These are phyloP conservation scores for Coptotermes formosanus DNA, from an alignment of 1,140 invertebrate genomes.

Conservation along the genomic window DNA sequence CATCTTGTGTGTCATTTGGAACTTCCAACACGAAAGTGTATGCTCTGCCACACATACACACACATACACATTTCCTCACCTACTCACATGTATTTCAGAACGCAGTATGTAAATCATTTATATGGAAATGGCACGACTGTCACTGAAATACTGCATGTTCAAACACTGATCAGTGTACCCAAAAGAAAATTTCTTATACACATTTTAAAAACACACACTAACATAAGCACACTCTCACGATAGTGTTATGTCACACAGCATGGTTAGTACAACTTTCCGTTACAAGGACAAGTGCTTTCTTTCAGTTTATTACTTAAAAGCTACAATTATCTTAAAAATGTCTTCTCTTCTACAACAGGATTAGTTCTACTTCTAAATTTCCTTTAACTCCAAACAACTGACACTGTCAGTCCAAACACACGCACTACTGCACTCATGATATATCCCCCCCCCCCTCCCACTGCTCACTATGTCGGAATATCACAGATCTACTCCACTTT, in stretches of 20 bases:
- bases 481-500: conserved; percentile 27
- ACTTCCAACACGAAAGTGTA: not conserved
- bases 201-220: conserved; percentile 20
- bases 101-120: not conserved
- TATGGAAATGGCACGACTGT: not conserved
- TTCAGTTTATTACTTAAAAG: not conserved
- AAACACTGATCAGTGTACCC: not conserved
- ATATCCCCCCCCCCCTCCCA: not conserved
- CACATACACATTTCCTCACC: not conserved
- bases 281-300: not conserved
- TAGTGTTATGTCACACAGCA: not conserved
- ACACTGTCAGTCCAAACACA: not conserved
- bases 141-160: not conserved
- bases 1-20: conserved; percentile 10
- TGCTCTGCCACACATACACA: not conserved
- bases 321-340: conserved; percentile 13
- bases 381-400: not conserved
- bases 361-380: conserved; percentile 8
- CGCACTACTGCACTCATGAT: not conserved
- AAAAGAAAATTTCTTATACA: not conserved
- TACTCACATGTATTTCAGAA: not conserved
- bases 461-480: conserved; percentile 13
- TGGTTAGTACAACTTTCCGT: not conserved
- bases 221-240: not conserved
- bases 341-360: not conserved